These are phyloP conservation scores for Mormyrops boulengeri DNA, from an alignment of 2,797 vertebrate species.

Conservation along the genomic window DNA sequence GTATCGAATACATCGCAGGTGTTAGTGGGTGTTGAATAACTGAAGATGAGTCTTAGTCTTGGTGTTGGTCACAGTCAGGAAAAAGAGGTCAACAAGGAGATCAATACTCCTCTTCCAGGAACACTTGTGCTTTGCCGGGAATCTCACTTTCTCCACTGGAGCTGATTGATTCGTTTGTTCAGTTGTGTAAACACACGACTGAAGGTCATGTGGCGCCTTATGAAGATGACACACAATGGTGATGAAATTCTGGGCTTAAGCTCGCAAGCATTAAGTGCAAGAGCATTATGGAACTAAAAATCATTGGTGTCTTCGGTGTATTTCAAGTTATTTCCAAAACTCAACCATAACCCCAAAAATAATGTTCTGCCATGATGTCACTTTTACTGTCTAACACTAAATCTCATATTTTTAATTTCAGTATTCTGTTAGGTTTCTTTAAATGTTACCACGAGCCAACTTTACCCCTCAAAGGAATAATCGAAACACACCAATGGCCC, in stretches of 20 bases:
- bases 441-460: neutral
- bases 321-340: neutral
- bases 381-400: neutral
- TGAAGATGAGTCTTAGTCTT: neutral
- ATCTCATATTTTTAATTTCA: neutral
- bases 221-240: neutral
- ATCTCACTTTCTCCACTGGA: neutral
- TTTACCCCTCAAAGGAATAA: neutral
- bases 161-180: conserved; percentile 24
- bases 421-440: neutral
- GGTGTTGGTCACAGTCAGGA: conserved; percentile 19
- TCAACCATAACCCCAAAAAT: neutral
- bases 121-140: conserved; percentile 14
- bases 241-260: neutral
- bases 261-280: neutral
- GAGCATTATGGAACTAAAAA: neutral
- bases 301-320: neutral
- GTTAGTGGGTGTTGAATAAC: neutral
- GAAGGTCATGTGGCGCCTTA: neutral
- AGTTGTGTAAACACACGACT: conserved; percentile 12
- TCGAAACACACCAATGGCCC: neutral
- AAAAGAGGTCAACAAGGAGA: conserved; percentile 13
- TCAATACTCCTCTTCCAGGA: conserved; percentile 21
- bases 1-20: neutral
- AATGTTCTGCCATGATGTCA: neutral